A percentile compares a stretch with the other conserved stretches of the same genome.
These are phyloP conservation scores for Sylvietta virens DNA, from an alignment of 2,113 vertebrate genomes.

Conservation along the genomic window DNA sequence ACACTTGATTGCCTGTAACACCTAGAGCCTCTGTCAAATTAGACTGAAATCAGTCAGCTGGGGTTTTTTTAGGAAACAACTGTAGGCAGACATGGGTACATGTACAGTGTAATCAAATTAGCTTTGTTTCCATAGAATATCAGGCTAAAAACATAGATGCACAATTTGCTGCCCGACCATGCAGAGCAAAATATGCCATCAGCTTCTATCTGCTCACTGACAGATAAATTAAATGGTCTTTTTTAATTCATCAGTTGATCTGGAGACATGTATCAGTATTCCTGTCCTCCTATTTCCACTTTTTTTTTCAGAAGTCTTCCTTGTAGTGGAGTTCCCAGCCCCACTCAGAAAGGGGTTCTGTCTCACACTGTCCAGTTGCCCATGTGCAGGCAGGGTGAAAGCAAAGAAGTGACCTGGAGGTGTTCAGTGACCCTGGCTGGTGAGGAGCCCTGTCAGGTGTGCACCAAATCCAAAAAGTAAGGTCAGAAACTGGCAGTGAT, in stretches of 20 bases:
- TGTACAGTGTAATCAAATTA: constrained; percentile 4
- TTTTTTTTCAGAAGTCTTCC: neutral
- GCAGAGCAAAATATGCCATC: constrained; percentile 6
- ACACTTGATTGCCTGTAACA: neutral
- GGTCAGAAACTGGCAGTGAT: neutral
- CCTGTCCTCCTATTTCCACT: neutral
- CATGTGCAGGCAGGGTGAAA: neutral
- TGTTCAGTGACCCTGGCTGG: neutral
- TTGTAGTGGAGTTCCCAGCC: neutral
- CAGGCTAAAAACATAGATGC: constrained; percentile 48
- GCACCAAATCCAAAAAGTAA: neutral
- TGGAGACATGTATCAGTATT: neutral
- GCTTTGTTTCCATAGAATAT: constrained; percentile 54
- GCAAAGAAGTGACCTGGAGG: neutral
- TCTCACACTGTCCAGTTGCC: rapidly evolving
- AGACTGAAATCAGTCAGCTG: neutral
- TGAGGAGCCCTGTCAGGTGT: neutral
- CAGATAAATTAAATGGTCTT: constrained; percentile 43
- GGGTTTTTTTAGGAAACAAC: neutral
- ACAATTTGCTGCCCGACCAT: constrained; percentile 33
- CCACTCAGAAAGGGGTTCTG: neutral
- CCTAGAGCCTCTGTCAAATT: neutral
- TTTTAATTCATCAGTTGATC: neutral
- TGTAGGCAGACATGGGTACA: neutral
- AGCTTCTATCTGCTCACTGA: constrained; percentile 44